Conservation (phyloP, 2,113 vertebrate genomes). For the Anseranas semipalmata region DNA sequence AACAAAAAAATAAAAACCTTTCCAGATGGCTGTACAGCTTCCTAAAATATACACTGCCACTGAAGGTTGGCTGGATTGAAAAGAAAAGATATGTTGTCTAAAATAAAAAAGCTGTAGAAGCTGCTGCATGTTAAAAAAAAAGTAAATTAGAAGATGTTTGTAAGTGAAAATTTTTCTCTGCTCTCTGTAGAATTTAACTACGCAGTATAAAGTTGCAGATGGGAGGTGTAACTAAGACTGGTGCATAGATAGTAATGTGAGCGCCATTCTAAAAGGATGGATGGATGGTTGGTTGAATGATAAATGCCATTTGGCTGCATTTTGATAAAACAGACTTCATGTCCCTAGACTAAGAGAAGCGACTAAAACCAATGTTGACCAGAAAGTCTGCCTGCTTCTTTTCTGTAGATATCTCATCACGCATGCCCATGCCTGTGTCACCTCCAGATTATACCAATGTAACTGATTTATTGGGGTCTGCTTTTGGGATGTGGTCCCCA, state of each 20-base stretch:
- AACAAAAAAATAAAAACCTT: constrained; percentile 52
- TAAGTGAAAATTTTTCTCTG: neutral
- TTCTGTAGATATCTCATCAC: neutral
- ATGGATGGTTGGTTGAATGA: neutral
- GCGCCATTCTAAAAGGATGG: neutral
- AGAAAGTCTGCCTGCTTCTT: neutral
- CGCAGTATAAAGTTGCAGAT: neutral
- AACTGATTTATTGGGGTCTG: constrained; percentile 34
- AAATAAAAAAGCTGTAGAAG: constrained; percentile 34
- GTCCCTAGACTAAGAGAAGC: neutral
- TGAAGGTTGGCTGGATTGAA: constrained; percentile 16
- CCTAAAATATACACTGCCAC: constrained; percentile 35
- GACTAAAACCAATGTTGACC: neutral
- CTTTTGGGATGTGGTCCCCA: constrained; percentile 31
- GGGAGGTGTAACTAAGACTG: neutral
- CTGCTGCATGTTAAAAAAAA: neutral
- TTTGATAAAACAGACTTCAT: neutral
- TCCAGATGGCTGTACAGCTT: constrained; percentile 49
- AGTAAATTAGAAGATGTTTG: neutral
- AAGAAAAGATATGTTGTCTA: neutral
- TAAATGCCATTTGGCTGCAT: neutral
- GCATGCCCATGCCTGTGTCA: neutral
- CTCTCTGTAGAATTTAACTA: neutral
- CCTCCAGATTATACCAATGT: constrained; percentile 7
- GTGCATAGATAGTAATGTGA: neutral